Conservation (phyloP, 2,797 vertebrate species). For the Triplophysa yarkandensis region DNA sequence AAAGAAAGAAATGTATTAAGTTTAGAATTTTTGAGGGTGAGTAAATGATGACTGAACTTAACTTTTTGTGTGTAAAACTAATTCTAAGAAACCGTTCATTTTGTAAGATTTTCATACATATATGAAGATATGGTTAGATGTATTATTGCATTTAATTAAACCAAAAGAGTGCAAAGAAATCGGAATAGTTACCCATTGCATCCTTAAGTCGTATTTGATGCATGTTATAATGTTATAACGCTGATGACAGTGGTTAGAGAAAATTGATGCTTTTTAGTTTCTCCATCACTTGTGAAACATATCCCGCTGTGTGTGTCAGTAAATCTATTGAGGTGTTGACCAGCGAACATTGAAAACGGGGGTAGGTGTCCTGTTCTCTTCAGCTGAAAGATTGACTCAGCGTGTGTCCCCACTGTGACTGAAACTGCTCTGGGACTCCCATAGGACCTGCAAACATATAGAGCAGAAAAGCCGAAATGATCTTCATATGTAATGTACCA, state of each 20-base stretch:
- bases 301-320: background rate
- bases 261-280: background rate
- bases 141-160: no score
- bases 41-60: no score
- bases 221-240: background rate
- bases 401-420: background rate
- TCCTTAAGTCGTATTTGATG: no score
- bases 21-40: no score
- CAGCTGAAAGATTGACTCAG: conserved; percentile 12
- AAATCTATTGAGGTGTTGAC: conserved; percentile 27
- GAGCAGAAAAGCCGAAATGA: conserved; percentile 19
- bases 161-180: no score
- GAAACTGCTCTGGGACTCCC: conserved; percentile 7
- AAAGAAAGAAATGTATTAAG: no score
- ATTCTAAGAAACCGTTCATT: no score
- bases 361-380: background rate
- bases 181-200: no score
- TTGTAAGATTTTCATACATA: no score
- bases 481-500: background rate
- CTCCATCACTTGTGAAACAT: background rate
- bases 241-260: background rate
- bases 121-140: no score
- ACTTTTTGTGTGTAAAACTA: no score
- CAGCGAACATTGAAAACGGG: conserved; percentile 1
- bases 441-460: conserved; percentile 22